These are phyloP conservation scores for Chelonus insularis DNA, from an alignment of 1,140 invertebrate genomes.

Conservation along the genomic window DNA sequence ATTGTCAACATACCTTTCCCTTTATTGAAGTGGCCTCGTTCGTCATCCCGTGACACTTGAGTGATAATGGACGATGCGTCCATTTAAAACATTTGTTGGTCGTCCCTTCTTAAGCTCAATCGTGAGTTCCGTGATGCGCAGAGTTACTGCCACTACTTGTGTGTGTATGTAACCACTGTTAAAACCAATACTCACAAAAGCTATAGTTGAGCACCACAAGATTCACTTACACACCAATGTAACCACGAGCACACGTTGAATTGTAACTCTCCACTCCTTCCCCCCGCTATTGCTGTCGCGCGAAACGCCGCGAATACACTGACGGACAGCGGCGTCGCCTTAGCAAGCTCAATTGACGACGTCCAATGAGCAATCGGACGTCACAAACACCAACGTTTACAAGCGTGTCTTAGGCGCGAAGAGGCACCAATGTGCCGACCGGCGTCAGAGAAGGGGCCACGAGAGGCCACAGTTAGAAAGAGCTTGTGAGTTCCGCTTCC, in stretches of 20 bases:
- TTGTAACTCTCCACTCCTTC: no score
- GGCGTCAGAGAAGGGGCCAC: not conserved
- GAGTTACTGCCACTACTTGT: conserved; percentile 22
- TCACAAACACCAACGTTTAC: not conserved
- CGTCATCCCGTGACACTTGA: conserved; percentile 95
- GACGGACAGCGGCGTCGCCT: conserved; percentile 9
- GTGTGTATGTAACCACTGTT: conserved; percentile 12
- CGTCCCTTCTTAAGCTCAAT: conserved; percentile 46
- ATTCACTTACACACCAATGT: no score
- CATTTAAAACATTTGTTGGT: conserved; percentile 82
- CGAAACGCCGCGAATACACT: conserved; percentile 32
- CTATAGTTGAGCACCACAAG: conserved; percentile 27
- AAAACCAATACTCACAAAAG: conserved; percentile 35
- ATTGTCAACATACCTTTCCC: conserved; percentile 79
- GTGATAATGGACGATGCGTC: conserved; percentile 98
- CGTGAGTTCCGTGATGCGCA: conserved; percentile 51
- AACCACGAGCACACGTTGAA: no score
- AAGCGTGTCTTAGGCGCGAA: not conserved
- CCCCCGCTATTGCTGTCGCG: conserved; percentile 14
- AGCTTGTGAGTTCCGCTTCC: not conserved
- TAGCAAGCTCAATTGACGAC: not conserved
- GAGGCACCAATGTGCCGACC: not conserved
- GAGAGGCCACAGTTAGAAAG: not conserved
- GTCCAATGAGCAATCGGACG: not conserved
- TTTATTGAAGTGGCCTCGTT: conserved; percentile 80